Percentiles rank a stretch among this genome's conserved stretches.
Evolutionary conservation across 92 coral and sea anemone species (phyloP).

Genomic region (Zoanthus solanderi): DNA sequence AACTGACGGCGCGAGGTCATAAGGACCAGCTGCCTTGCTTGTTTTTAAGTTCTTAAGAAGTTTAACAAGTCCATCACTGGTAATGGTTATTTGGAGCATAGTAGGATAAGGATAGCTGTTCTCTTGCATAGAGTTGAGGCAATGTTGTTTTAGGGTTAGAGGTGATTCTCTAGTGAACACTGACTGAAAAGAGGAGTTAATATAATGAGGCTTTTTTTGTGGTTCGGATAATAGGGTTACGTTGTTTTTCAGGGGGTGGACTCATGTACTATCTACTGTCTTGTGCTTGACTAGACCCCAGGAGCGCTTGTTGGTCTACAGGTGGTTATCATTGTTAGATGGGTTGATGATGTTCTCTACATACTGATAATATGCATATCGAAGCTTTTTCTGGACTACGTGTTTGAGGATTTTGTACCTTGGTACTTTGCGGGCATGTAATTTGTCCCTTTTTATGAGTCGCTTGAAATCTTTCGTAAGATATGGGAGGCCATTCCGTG

Average conservation of each 20-base stretch:
- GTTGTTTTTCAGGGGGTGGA: conserved; percentile 14
- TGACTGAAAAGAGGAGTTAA: conserved; percentile 19
- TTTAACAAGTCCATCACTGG: conserved; percentile 20
- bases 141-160: conserved; percentile 19
- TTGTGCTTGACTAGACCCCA: conserved; percentile 21
- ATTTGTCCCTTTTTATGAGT: conserved; percentile 36
- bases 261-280: conserved; percentile 3
- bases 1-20: conserved; percentile 32
- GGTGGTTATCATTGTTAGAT: too few relatives aligned
- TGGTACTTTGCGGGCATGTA: conserved; percentile 31
- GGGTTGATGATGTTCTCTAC: too few relatives aligned
- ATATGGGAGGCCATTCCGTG: too few relatives aligned
- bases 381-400: too few relatives aligned
- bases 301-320: conserved; percentile 7
- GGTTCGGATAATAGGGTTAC: conserved; percentile 2
- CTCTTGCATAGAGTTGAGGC: conserved; percentile 19
- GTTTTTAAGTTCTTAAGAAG: conserved; percentile 28
- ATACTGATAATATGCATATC: too few relatives aligned
- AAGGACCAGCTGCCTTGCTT: conserved; percentile 34
- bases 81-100: conserved; percentile 5
- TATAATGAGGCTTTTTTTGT: conserved; percentile 11
- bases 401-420: conserved; percentile 8
- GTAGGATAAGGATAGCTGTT: not conserved
- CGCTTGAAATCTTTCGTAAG: too few relatives aligned
- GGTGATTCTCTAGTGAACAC: conserved; percentile 24